phyloP scores from a whole-genome alignment of 1,140 invertebrate genomes.

The Leptinotarsa defecta region DNA sequence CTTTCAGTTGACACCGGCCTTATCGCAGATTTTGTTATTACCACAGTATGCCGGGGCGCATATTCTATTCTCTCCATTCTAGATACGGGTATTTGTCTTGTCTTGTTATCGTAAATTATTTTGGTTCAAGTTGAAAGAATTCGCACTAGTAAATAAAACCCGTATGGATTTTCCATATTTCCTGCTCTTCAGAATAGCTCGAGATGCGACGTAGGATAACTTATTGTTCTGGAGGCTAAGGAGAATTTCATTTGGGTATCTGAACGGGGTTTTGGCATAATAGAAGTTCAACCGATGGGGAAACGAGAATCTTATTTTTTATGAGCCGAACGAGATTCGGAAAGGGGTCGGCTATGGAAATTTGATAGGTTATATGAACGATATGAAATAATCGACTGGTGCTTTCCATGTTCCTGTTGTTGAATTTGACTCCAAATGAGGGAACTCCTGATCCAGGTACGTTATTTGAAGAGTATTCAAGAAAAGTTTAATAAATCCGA shows the following conservation, averaged over 20 bases:
- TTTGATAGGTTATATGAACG: too few species aligned
- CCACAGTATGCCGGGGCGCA: neutral
- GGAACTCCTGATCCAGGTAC: too few species aligned
- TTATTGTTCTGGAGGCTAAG: neutral
- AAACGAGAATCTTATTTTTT: neutral
- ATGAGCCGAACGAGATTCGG: neutral
- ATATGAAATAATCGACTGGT: too few species aligned
- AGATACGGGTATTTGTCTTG: conserved; percentile 10
- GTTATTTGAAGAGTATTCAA: too few species aligned
- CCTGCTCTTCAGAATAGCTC: neutral
- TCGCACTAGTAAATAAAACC: conserved; percentile 7
- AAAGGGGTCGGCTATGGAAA: too few species aligned
- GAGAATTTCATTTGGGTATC: neutral
- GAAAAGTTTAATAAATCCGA: too few species aligned
- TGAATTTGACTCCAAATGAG: too few species aligned
- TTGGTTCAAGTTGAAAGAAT: conserved; percentile 1
- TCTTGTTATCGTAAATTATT: conserved; percentile 21
- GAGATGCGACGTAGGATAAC: neutral
- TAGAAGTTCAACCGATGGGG: neutral
- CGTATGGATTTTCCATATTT: conserved; percentile 6
- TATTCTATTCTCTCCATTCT: neutral
- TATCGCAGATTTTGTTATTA: conserved; percentile 11
- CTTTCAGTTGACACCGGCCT: conserved; percentile 1
- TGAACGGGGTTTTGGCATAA: neutral
- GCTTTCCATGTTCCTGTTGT: too few species aligned